These are phyloP conservation scores for Peromyscus californicus DNA, from an alignment of 2,113 vertebrate species.

Conservation along the genomic window DNA sequence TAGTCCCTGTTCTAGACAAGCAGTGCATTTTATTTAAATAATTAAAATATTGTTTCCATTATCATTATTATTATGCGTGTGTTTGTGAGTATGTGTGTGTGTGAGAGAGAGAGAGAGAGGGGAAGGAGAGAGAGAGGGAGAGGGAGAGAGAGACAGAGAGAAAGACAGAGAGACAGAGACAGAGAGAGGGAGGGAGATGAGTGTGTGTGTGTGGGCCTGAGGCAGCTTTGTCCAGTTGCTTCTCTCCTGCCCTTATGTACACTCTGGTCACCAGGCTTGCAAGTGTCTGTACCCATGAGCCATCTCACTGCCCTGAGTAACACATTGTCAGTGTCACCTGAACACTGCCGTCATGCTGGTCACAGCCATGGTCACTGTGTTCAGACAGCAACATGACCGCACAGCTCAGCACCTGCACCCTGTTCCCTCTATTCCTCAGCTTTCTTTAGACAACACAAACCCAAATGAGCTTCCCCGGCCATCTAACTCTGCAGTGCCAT, in stretches of 20 bases:
- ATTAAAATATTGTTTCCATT: not conserved
- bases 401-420: not conserved
- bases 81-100: not conserved
- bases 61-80: not conserved
- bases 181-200: not conserved
- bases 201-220: not conserved
- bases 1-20: not conserved
- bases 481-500: not conserved
- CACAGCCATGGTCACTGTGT: not conserved
- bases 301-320: not conserved
- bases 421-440: not conserved
- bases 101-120: too few species aligned
- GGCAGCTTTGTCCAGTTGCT: not conserved
- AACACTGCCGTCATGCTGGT: conserved; percentile 4
- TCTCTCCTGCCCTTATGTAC: not conserved
- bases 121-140: not conserved
- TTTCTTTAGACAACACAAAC: not conserved
- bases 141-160: not conserved
- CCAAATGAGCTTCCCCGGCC: not conserved
- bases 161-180: not conserved
- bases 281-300: not conserved
- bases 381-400: not conserved
- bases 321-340: not conserved
- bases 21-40: not conserved
- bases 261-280: not conserved